A percentile compares a stretch with the other conserved stretches of the same genome.
Evolutionary conservation across 2,113 vertebrate genomes (phyloP).

Genomic region (Seriola quinqueradiata): DNA sequence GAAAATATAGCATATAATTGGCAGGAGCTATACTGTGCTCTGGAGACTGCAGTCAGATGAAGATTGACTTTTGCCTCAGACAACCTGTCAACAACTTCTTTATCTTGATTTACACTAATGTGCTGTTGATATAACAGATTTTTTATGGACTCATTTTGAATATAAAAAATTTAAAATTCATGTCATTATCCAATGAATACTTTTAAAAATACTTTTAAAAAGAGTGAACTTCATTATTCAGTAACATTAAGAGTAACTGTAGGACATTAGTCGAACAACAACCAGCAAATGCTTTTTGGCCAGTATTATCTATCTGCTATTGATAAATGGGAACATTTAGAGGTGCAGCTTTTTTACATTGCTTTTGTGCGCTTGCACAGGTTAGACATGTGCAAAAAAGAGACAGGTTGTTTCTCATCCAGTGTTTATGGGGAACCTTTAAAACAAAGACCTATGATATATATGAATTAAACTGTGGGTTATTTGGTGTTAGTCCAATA

Average conservation of each 20-base stretch:
- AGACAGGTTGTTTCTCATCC: too few species aligned
- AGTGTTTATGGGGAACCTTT: too few species aligned
- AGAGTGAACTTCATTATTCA: neutral
- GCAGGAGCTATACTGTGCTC: constrained; percentile 45
- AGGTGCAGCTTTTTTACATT: too few species aligned
- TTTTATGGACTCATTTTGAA: neutral
- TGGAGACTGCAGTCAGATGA: constrained; percentile 20
- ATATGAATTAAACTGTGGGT: too few species aligned
- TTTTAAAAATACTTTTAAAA: neutral
- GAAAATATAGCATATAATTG: constrained; percentile 48
- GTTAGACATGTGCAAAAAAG: too few species aligned
- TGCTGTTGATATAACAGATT: neutral
- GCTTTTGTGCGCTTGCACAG: too few species aligned
- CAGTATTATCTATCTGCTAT: neutral
- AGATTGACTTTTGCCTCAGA: constrained; percentile 28
- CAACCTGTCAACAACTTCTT: constrained; percentile 37
- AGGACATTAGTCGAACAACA: neutral
- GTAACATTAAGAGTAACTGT: neutral
- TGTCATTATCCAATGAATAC: neutral
- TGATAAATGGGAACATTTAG: neutral
- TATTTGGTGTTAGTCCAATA: too few species aligned
- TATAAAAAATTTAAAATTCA: neutral
- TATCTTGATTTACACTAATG: constrained; percentile 44
- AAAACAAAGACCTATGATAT: too few species aligned
- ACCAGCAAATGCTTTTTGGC: constrained; percentile 3